Percentiles rank a stretch among this genome's conserved stretches.
These are phyloP conservation scores for Threskiornis aethiopicus DNA, from an alignment of 2,797 vertebrate genomes.

Conservation along the genomic window DNA sequence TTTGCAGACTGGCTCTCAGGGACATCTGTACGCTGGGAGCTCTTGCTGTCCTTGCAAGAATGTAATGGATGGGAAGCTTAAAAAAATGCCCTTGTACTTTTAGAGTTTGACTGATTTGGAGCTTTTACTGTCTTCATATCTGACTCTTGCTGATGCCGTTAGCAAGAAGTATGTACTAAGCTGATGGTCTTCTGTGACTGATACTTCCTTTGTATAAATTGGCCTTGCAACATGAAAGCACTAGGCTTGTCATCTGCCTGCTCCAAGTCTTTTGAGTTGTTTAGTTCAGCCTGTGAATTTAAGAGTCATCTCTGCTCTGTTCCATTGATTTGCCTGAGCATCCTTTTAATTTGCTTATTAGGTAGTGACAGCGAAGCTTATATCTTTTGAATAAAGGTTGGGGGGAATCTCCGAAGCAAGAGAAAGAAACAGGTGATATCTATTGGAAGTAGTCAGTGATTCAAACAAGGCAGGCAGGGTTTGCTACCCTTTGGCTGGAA, in stretches of 20 bases:
- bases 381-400: background rate
- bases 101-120: background rate
- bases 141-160: background rate
- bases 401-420: background rate
- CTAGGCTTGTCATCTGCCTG: background rate
- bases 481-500: background rate
- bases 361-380: background rate
- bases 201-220: background rate
- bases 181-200: background rate
- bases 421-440: background rate
- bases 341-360: background rate
- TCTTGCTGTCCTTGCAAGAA: background rate
- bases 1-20: background rate
- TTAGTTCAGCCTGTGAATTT: background rate
- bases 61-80: background rate
- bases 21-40: background rate
- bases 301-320: background rate
- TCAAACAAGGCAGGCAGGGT: background rate
- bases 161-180: background rate
- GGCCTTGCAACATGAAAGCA: background rate
- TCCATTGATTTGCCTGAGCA: background rate
- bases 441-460: background rate
- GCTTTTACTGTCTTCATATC: rapidly evolving
- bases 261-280: background rate
- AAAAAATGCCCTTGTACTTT: background rate